Conservation (phyloP, 2,113 vertebrate species). For the Lasiurus borealis region DNA sequence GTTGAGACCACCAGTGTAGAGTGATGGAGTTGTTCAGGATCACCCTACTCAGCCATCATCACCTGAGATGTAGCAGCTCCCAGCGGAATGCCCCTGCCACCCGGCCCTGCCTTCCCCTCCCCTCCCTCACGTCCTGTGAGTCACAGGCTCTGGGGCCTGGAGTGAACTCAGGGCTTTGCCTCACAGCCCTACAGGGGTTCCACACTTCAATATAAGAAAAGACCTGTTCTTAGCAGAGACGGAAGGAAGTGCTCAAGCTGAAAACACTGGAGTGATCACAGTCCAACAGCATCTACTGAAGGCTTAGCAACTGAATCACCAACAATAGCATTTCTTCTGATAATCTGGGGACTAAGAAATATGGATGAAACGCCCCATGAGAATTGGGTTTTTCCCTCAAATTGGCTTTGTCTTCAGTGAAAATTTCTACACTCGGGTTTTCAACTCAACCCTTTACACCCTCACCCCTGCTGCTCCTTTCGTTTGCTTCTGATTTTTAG, state of each 20-base stretch:
- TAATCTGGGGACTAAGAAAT: constrained; percentile 5
- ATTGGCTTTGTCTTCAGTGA: background rate
- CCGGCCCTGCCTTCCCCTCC: rapidly evolving
- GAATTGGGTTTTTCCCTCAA: background rate
- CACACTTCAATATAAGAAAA: background rate
- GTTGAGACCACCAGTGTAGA: background rate
- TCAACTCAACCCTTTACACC: background rate
- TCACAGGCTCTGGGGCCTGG: background rate
- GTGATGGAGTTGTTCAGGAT: background rate
- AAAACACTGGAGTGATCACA: background rate
- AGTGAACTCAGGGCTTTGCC: background rate
- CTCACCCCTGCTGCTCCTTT: background rate
- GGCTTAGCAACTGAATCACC: background rate
- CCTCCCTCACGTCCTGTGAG: background rate
- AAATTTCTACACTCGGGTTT: background rate
- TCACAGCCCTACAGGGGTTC: background rate
- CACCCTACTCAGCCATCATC: background rate
- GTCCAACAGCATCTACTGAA: background rate
- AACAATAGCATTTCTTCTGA: background rate
- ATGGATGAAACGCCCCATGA: background rate
- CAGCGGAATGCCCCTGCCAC: background rate
- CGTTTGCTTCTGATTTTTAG: background rate
- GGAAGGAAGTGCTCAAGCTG: background rate
- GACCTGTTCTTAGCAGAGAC: background rate
- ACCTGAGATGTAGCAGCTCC: background rate